Percentiles rank a stretch among this genome's conserved stretches.
These are phyloP conservation scores for Urechis unicinctus DNA, from an alignment of 2,888 invertebrate genomes.

Conservation along the genomic window DNA sequence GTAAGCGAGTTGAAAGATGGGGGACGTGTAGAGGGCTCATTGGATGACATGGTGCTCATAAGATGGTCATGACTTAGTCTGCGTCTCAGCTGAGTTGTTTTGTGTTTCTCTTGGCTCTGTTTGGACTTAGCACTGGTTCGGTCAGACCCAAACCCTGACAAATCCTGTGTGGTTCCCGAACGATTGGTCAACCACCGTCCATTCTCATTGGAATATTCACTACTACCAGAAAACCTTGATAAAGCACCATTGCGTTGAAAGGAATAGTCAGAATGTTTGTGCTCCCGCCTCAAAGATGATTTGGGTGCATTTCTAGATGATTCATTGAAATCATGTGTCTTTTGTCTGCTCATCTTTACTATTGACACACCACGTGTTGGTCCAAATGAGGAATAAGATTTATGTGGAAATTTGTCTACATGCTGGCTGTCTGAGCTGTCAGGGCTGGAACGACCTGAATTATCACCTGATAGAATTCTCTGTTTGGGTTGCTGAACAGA, in stretches of 20 bases:
- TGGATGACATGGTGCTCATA: background rate
- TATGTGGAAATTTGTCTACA: background rate
- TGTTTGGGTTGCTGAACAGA: constrained; percentile 11
- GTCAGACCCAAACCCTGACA: background rate
- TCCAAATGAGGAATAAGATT: background rate
- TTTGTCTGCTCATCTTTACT: background rate
- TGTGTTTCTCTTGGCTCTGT: background rate
- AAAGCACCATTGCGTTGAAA: too few species aligned
- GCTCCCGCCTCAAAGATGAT: background rate
- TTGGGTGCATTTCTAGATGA: background rate
- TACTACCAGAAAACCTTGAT: constrained; percentile 30
- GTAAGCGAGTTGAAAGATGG: background rate
- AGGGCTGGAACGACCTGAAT: constrained; percentile 10
- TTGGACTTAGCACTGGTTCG: background rate
- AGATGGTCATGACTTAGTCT: too few species aligned
- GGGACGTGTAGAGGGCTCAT: background rate
- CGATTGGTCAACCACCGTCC: too few species aligned
- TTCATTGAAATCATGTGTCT: background rate
- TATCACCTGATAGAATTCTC: background rate
- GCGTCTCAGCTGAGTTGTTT: background rate
- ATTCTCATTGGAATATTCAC: constrained; percentile 13
- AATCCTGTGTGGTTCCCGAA: background rate
- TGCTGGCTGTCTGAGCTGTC: constrained; percentile 4
- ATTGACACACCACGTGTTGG: background rate
- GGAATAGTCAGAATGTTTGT: constrained; percentile 23